phyloP scores from a whole-genome alignment of 1,140 invertebrate genomes.

The Temnothorax curvispinosus region DNA sequence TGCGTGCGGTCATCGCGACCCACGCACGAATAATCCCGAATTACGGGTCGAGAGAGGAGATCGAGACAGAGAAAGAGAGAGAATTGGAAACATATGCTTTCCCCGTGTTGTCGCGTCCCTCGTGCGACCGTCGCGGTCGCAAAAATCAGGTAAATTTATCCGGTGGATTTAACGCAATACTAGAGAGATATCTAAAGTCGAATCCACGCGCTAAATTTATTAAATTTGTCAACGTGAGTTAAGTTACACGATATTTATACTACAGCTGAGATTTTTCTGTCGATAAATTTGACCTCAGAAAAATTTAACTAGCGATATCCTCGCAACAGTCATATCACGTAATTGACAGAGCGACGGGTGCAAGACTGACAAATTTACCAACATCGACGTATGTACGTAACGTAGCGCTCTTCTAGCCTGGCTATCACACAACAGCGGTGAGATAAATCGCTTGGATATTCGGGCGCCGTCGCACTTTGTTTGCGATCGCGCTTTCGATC shows the following conservation, averaged over 20 bases:
- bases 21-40: slow-evolving; percentile 53
- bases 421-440: neutral
- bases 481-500: slow-evolving; percentile 58
- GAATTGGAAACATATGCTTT: neutral
- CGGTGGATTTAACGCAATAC: neutral
- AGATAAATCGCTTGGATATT: slow-evolving; percentile 50
- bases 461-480: neutral
- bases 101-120: neutral
- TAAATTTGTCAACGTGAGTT: neutral
- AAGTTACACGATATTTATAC: neutral
- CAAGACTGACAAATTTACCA: slow-evolving; percentile 1
- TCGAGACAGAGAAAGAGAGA: neutral
- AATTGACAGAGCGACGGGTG: neutral
- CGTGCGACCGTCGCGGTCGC: neutral
- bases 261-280: neutral
- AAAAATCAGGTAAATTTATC: neutral
- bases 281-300: neutral
- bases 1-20: slow-evolving; percentile 31
- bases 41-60: slow-evolving; percentile 13
- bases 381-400: neutral
- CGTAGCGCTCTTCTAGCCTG: neutral
- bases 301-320: neutral
- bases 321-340: neutral
- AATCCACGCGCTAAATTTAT: no score
- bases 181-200: neutral